Conservation (phyloP, 2,797 vertebrate species). For the Psittacula derbiana region DNA sequence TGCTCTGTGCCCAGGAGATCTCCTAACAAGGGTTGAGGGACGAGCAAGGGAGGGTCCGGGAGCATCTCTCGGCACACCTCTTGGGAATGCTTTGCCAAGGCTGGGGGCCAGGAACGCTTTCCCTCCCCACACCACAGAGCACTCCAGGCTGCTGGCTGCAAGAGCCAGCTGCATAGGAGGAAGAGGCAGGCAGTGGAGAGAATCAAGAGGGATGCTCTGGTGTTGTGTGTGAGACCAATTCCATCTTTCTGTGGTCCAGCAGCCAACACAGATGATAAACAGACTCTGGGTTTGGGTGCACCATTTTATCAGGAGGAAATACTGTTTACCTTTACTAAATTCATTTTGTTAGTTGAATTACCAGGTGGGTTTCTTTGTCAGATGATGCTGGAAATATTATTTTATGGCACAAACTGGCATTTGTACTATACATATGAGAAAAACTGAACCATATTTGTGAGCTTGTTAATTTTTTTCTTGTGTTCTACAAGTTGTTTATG, state of each 20-base stretch:
- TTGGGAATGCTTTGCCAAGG: background rate
- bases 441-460: background rate
- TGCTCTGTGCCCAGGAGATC: background rate
- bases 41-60: background rate
- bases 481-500: background rate
- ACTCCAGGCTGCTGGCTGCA: background rate
- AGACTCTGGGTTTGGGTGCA: background rate
- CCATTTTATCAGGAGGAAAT: background rate
- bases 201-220: background rate
- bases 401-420: background rate
- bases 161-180: background rate
- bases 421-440: background rate
- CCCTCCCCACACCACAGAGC: background rate
- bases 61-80: background rate
- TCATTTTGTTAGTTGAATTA: background rate
- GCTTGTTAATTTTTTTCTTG: background rate
- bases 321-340: accelerated
- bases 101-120: background rate
- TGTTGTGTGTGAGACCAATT: accelerated
- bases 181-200: background rate
- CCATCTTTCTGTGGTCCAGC: background rate
- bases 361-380: background rate
- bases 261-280: background rate
- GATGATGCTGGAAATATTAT: background rate
- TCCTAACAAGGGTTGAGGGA: background rate